Conservation (phyloP, 2,888 invertebrate species). For the Ophraella communa region DNA sequence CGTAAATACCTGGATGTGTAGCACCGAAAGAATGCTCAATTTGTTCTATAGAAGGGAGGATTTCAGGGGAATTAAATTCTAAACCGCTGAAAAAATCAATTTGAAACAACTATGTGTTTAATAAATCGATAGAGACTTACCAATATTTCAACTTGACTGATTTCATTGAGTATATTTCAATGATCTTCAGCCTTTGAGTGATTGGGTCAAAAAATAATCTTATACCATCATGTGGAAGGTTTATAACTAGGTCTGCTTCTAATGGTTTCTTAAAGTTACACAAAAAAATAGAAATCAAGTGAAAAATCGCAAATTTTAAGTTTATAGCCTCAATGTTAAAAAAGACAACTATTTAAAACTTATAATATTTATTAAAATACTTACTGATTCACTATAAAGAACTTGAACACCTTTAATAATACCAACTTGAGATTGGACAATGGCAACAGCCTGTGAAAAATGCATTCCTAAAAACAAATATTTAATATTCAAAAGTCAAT, state of each 20-base stretch:
- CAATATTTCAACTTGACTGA: constrained; percentile 96
- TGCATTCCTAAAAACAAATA: constrained; percentile 80
- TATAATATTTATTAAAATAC: constrained; percentile 47
- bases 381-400: constrained; percentile 92
- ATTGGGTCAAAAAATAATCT: constrained; percentile 96
- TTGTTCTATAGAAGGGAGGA: constrained; percentile 95
- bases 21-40: constrained; percentile 99
- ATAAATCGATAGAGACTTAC: constrained; percentile 64
- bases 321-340: background rate
- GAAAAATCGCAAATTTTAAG: too few relatives aligned
- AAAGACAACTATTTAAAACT: background rate
- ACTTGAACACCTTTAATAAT: constrained; percentile 95
- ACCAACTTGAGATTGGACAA: constrained; percentile 95
- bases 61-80: constrained; percentile 90
- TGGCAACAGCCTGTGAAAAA: constrained; percentile 96
- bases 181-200: constrained; percentile 92
- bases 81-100: constrained; percentile 74
- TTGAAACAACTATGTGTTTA: too few relatives aligned
- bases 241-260: constrained; percentile 93
- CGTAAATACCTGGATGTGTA: constrained; percentile 97
- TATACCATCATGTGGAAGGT: constrained; percentile 95
- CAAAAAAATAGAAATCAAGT: constrained; percentile 13
- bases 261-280: constrained; percentile 78
- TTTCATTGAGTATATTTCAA: constrained; percentile 98
- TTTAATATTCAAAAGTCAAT: background rate